phyloP scores from a whole-genome alignment of 2,888 invertebrate species.

The Neoaliturus tenellus region DNA sequence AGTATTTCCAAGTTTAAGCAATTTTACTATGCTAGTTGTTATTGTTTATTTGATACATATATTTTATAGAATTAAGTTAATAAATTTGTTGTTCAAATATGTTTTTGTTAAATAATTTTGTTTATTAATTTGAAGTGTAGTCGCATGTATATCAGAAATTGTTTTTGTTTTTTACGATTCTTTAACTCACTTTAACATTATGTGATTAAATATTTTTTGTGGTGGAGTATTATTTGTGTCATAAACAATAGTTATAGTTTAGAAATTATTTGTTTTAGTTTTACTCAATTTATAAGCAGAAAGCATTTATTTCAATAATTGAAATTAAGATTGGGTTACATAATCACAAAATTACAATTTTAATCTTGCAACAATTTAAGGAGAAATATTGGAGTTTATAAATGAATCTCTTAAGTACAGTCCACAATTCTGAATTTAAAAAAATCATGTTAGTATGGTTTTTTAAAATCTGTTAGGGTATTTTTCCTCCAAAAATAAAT shows the following conservation, averaged over 20 bases:
- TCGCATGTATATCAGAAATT: no score
- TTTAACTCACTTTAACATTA: background rate
- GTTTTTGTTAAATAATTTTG: background rate
- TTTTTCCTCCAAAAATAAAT: no score
- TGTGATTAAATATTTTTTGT: background rate
- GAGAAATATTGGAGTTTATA: no score
- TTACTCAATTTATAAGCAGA: background rate
- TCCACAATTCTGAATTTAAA: no score
- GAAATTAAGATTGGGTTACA: no score
- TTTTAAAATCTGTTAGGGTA: no score
- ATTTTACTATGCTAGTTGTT: background rate
- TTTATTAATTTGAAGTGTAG: background rate
- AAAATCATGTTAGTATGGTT: no score
- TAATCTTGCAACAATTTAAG: no score
- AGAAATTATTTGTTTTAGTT: background rate
- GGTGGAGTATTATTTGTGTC: slow-evolving; percentile 41
- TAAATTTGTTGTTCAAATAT: no score
- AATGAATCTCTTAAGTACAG: no score
- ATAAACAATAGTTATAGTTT: slow-evolving; percentile 44
- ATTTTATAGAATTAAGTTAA: background rate
- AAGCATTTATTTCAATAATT: slow-evolving; percentile 37
- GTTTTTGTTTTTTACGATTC: no score
- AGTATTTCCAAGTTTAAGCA: background rate
- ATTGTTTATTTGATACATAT: background rate
- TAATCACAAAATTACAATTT: no score